A percentile compares a stretch with the other conserved stretches of the same genome.
Evolutionary conservation across 2,797 vertebrate genomes (phyloP).

Genomic region (Mycteria americana): DNA sequence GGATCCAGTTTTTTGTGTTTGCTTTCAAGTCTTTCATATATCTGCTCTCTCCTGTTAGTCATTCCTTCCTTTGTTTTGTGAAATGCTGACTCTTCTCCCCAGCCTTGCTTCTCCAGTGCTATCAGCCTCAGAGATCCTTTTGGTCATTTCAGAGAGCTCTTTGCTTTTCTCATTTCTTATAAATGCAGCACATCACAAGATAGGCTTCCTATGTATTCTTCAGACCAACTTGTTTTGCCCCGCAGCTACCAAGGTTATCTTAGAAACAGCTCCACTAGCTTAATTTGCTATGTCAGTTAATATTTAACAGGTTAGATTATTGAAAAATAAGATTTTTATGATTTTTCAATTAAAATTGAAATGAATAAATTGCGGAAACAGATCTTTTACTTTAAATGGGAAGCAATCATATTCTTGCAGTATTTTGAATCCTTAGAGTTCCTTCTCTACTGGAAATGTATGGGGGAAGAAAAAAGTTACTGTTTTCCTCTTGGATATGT

Average conservation of each 20-base stretch:
- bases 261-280: not conserved
- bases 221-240: not conserved
- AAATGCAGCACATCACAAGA: not conserved
- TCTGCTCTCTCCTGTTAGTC: not conserved
- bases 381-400: not conserved
- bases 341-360: not conserved
- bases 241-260: not conserved
- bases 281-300: not conserved
- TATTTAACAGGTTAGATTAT: not conserved
- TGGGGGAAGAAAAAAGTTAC: not conserved
- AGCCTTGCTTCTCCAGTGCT: not conserved
- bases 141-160: not conserved
- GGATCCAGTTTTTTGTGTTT: not conserved
- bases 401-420: not conserved
- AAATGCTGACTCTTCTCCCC: conserved; percentile 1
- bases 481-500: not conserved
- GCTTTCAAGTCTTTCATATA: not conserved
- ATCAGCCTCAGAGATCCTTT: not conserved
- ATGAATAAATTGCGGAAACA: not conserved
- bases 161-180: not conserved
- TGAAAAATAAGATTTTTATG: not conserved
- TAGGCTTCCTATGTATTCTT: not conserved
- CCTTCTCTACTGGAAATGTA: not conserved
- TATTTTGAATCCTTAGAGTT: not conserved
- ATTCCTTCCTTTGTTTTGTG: conserved; percentile 25